These are phyloP conservation scores for Clarias magur DNA, from an alignment of 2,113 vertebrate genomes.

Conservation along the genomic window DNA sequence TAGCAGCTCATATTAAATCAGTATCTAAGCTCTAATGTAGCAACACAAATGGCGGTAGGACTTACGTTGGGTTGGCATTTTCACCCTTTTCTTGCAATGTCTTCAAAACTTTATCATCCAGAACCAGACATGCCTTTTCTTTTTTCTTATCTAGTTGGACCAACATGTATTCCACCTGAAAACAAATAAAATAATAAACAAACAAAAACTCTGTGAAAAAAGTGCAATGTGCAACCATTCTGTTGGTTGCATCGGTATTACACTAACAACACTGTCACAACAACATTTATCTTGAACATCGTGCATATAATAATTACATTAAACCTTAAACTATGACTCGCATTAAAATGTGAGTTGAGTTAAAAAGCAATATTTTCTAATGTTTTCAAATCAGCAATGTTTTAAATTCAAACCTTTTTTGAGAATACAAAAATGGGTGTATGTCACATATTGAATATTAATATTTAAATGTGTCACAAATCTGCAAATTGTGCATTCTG, in stretches of 20 bases:
- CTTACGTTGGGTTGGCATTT: conserved; percentile 94
- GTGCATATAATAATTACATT: neutral
- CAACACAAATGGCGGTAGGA: conserved; percentile 19
- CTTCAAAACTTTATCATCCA: conserved; percentile 85
- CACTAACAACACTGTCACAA: neutral
- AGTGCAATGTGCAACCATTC: neutral
- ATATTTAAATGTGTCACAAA: neutral
- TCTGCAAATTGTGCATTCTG: neutral
- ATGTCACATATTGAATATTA: too few relatives aligned
- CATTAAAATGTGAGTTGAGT: neutral
- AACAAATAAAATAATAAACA: conserved; percentile 19
- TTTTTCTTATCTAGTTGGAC: conserved; percentile 87
- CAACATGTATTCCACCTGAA: conserved; percentile 96
- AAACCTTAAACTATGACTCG: neutral
- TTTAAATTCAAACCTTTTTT: too few relatives aligned
- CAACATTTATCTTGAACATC: neutral
- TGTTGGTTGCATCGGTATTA: neutral
- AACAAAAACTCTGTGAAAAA: neutral
- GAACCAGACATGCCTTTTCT: conserved; percentile 82
- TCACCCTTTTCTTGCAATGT: conserved; percentile 91
- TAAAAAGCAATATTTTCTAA: neutral
- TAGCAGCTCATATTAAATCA: neutral
- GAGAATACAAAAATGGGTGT: too few relatives aligned
- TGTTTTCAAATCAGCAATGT: too few relatives aligned
- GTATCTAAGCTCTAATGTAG: too few relatives aligned